Evolutionary conservation across 2,113 vertebrate genomes (phyloP).

Genomic region (Panurus biarmicus): DNA sequence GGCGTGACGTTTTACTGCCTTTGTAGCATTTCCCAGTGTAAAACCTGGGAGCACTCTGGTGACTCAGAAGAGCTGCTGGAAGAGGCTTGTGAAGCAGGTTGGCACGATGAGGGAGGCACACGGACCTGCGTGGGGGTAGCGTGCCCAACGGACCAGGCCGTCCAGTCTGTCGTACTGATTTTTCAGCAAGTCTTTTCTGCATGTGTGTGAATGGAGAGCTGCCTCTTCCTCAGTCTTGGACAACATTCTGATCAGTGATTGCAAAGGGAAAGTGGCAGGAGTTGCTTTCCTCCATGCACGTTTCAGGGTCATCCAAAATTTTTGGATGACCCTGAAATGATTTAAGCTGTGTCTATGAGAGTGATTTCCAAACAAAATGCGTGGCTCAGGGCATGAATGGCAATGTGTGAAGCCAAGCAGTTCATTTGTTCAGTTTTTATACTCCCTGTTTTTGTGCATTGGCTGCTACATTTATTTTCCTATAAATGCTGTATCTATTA

Average conservation of each 20-base stretch:
- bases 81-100: neutral
- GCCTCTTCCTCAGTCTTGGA: neutral
- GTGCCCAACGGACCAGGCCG: accelerated
- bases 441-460: neutral
- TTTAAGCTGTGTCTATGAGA: neutral
- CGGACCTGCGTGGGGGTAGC: neutral
- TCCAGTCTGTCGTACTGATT: neutral
- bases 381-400: neutral
- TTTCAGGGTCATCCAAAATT: neutral
- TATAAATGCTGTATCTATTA: neutral
- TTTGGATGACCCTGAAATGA: too few relatives aligned
- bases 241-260: accelerated
- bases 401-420: neutral
- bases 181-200: neutral
- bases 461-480: neutral
- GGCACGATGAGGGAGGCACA: neutral
- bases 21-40: neutral
- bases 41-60: neutral
- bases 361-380: neutral
- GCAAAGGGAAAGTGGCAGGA: neutral
- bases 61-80: neutral
- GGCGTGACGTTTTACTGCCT: neutral
- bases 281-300: neutral
- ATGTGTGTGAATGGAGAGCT: neutral
- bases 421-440: neutral